Evolutionary conservation across 2,888 invertebrate genomes (phyloP).

Genomic region (Trichacis sp.): DNA sequence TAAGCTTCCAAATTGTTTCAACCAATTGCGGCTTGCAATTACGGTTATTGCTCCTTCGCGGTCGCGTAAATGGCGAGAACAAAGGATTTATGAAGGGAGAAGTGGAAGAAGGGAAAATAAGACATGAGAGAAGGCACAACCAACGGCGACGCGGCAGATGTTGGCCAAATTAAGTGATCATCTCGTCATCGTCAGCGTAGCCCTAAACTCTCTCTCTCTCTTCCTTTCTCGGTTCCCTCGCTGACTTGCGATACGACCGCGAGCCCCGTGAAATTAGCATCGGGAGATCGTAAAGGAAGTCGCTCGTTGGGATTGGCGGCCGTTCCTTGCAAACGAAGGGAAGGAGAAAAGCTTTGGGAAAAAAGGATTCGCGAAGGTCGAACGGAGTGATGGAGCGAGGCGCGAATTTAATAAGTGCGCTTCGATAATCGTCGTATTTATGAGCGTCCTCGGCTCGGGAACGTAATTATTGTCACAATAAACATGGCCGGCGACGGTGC

Average conservation of each 20-base stretch:
- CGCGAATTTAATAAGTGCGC: constrained; percentile 62
- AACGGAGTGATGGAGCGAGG: constrained; percentile 39
- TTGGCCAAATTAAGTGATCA: constrained; percentile 69
- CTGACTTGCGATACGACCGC: constrained; percentile 56
- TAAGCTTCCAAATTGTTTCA: too few relatives aligned
- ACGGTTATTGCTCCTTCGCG: too few relatives aligned
- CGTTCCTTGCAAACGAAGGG: constrained; percentile 43
- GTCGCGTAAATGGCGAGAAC: too few relatives aligned
- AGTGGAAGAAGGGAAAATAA: constrained; percentile 35
- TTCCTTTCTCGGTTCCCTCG: constrained; percentile 29
- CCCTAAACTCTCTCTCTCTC: constrained; percentile 38
- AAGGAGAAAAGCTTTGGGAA: too few relatives aligned
- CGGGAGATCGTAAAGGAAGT: constrained; percentile 64
- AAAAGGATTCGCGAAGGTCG: constrained; percentile 35
- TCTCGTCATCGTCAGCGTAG: constrained; percentile 67
- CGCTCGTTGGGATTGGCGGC: constrained; percentile 50
- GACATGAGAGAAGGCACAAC: constrained; percentile 41
- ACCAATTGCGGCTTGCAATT: too few relatives aligned
- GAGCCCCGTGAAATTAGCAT: constrained; percentile 68
- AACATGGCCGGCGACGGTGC: constrained; percentile 48
- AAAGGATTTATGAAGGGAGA: constrained; percentile 21
- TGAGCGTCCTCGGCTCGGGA: constrained; percentile 55
- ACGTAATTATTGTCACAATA: constrained; percentile 66
- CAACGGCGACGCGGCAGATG: constrained; percentile 64
- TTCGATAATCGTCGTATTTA: constrained; percentile 66